Evolutionary conservation across 2,797 vertebrate species (phyloP).

Genomic region (Sebastes oblongus): DNA sequence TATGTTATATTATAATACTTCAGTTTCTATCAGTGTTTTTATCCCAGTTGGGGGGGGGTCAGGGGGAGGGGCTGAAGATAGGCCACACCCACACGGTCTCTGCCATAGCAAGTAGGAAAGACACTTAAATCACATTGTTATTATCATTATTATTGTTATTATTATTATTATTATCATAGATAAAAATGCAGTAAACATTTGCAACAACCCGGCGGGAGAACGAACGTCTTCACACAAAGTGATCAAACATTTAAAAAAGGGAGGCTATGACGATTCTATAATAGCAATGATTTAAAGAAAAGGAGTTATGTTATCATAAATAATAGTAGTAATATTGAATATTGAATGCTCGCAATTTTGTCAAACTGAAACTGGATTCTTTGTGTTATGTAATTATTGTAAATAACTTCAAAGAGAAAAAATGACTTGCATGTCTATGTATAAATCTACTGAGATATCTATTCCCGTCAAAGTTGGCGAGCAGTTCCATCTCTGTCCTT

Average conservation of each 20-base stretch:
- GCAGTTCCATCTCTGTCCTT: constrained; percentile 68
- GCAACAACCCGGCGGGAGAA: constrained; percentile 67
- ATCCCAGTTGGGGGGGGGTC: constrained; percentile 56
- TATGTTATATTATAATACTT: background rate
- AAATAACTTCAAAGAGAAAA: constrained; percentile 87
- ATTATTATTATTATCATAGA: constrained; percentile 59
- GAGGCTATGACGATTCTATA: constrained; percentile 67
- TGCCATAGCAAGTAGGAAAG: constrained; percentile 57
- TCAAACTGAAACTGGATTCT: constrained; percentile 86
- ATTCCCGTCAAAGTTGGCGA: constrained; percentile 83
- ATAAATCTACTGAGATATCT: constrained; percentile 85
- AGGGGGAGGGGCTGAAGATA: constrained; percentile 48
- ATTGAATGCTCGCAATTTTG: constrained; percentile 86
- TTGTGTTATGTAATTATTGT: constrained; percentile 90
- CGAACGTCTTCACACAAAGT: constrained; percentile 60
- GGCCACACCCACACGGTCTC: constrained; percentile 51
- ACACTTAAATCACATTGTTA: constrained; percentile 61
- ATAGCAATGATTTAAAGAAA: constrained; percentile 77
- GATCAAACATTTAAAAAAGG: constrained; percentile 62
- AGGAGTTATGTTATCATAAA: constrained; percentile 81
- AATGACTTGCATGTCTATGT: constrained; percentile 89
- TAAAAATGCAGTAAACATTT: constrained; percentile 69
- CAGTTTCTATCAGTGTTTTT: constrained; percentile 76
- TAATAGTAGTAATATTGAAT: constrained; percentile 82
- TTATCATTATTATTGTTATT: constrained; percentile 50